Conservation (phyloP, 2,797 vertebrate genomes). For the Galago senegalensis region DNA sequence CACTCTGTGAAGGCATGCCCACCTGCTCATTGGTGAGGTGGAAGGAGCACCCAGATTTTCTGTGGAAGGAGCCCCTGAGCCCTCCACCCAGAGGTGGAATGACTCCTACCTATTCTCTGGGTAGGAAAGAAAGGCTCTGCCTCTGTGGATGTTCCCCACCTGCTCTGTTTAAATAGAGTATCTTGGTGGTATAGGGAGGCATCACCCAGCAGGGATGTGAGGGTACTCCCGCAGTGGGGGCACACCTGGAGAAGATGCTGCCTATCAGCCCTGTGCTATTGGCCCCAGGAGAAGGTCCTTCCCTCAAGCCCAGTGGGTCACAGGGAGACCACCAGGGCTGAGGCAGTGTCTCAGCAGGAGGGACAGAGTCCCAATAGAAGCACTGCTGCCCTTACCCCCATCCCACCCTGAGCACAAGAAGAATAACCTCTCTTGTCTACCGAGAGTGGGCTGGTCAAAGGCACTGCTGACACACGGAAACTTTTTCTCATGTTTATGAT, state of each 20-base stretch:
- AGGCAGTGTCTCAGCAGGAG: neutral
- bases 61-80: neutral
- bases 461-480: accelerated
- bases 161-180: neutral
- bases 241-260: neutral
- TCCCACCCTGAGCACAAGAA: accelerated
- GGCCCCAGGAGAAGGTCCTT: neutral
- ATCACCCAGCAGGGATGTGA: neutral
- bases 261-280: accelerated
- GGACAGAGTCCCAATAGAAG: neutral
- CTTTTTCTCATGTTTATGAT: neutral
- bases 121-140: neutral
- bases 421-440: accelerated
- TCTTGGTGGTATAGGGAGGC: neutral
- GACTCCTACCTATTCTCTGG: neutral
- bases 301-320: neutral
- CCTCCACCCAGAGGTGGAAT: neutral
- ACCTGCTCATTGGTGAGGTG: neutral
- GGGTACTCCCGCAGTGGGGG: neutral
- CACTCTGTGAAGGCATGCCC: neutral
- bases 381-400: accelerated
- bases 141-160: neutral
- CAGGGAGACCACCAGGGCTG: neutral
- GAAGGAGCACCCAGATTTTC: accelerated
- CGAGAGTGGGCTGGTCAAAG: neutral